Conservation (phyloP, 2,113 vertebrate species). For the Corydoras sp. region DNA sequence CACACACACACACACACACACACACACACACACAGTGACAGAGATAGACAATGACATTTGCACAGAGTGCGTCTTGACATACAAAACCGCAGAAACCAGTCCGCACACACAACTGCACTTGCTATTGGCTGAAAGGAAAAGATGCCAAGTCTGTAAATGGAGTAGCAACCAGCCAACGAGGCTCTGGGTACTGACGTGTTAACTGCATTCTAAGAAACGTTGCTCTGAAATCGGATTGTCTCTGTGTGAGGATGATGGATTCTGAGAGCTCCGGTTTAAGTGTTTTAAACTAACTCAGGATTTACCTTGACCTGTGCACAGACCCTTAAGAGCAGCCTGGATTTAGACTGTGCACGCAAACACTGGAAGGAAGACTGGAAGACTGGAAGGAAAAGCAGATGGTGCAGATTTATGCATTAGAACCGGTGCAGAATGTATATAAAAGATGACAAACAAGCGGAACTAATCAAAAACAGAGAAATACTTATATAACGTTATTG, state of each 20-base stretch:
- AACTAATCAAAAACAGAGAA: no score
- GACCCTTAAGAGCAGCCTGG: not conserved
- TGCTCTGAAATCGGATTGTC: no score
- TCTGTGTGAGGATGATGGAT: not conserved
- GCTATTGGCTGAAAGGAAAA: constrained; percentile 23
- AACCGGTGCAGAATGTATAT: no score
- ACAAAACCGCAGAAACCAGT: not conserved
- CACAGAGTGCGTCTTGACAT: not conserved
- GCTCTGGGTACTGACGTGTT: constrained; percentile 3
- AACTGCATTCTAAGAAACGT: constrained; percentile 6
- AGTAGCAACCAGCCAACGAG: constrained; percentile 2
- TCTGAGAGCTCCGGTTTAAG: not conserved
- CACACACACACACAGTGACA: constrained; percentile 4
- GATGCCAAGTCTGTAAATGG: not conserved
- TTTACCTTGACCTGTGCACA: not conserved
- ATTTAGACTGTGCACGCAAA: not conserved
- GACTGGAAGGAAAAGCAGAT: no score
- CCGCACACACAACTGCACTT: constrained; percentile 5
- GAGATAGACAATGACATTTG: constrained; percentile 31
- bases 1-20: no score
- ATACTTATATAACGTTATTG: no score
- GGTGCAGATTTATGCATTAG: not conserved
- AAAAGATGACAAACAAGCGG: no score
- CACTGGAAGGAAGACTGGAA: not conserved
- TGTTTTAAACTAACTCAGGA: not conserved